phyloP scores from a whole-genome alignment of 2,797 vertebrate genomes.

The Epinephelus malabaricus region DNA sequence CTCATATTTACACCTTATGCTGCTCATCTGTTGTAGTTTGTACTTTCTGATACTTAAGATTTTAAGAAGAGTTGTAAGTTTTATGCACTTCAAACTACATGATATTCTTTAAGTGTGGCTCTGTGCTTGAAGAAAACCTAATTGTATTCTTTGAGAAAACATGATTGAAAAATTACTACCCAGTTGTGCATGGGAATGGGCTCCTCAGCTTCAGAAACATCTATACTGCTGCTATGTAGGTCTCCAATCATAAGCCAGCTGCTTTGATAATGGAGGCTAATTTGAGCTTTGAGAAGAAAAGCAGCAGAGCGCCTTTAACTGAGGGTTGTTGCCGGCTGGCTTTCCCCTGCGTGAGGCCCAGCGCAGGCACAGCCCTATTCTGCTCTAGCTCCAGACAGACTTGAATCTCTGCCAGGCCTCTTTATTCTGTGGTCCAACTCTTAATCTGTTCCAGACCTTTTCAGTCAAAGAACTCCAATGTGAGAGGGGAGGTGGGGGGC shows the following conservation, averaged over 20 bases:
- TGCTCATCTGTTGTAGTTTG: neutral
- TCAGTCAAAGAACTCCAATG: constrained; percentile 92
- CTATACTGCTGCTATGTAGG: constrained; percentile 57
- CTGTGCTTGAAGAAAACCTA: neutral
- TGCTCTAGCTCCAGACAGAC: constrained; percentile 91
- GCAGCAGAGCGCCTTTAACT: constrained; percentile 80
- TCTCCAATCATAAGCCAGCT: constrained; percentile 78
- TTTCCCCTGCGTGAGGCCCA: constrained; percentile 91
- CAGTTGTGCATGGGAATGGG: constrained; percentile 21
- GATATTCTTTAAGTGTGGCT: neutral
- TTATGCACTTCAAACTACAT: neutral
- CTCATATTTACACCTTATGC: neutral
- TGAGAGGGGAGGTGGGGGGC: constrained; percentile 66
- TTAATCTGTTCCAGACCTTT: constrained; percentile 99
- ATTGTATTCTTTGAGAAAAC: constrained; percentile 5
- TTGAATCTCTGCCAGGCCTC: constrained; percentile 93
- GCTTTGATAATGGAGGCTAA: constrained; percentile 84
- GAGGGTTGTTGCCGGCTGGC: constrained; percentile 79
- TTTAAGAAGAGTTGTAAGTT: neutral
- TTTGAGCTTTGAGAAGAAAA: constrained; percentile 83
- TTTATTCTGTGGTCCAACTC: constrained; percentile 93
- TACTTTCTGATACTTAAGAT: neutral
- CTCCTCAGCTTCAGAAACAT: constrained; percentile 26
- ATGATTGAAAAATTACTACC: neutral
- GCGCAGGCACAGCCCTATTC: constrained; percentile 82